These are phyloP conservation scores for Bombylius discolor DNA, from an alignment of 2,888 invertebrate genomes.

Conservation along the genomic window DNA sequence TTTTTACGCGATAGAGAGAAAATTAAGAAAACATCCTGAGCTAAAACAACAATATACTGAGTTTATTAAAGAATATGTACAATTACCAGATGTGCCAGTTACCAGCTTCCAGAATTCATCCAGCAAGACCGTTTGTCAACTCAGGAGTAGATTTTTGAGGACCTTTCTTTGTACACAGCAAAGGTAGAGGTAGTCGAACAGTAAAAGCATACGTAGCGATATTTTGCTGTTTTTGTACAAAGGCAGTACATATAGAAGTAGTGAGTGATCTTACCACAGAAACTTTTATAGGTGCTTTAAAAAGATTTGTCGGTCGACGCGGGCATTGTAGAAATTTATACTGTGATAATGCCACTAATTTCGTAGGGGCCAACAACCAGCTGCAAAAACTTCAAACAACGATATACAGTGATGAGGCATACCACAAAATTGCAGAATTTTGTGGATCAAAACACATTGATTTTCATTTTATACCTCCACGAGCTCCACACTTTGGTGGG, in stretches of 20 bases:
- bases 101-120: slow-evolving; percentile 11
- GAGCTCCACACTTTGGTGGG: too few species aligned
- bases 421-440: too few species aligned
- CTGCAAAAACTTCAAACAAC: too few species aligned
- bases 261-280: slow-evolving; percentile 9
- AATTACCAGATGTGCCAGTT: slow-evolving; percentile 19
- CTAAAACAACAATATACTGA: too few species aligned
- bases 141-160: slow-evolving; percentile 9
- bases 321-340: slow-evolving; percentile 1
- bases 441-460: too few species aligned
- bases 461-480: too few species aligned
- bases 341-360: slow-evolving; percentile 8
- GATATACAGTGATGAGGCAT: too few species aligned
- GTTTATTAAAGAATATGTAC: too few species aligned
- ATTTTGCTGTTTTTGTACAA: slow-evolving; percentile 11
- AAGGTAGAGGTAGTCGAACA: slow-evolving; percentile 2
- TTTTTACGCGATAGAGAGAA: too few species aligned
- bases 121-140: slow-evolving; percentile 8
- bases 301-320: slow-evolving; percentile 6
- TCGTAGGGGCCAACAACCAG: neutral
- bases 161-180: slow-evolving; percentile 4
- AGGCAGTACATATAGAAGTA: slow-evolving; percentile 11
- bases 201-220: slow-evolving; percentile 9
- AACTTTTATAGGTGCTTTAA: slow-evolving; percentile 11
- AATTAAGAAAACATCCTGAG: too few species aligned